A percentile compares a stretch with the other conserved stretches of the same genome.
Evolutionary conservation across 1,140 invertebrate genomes (phyloP).

Genomic region (Augochlora pura): DNA sequence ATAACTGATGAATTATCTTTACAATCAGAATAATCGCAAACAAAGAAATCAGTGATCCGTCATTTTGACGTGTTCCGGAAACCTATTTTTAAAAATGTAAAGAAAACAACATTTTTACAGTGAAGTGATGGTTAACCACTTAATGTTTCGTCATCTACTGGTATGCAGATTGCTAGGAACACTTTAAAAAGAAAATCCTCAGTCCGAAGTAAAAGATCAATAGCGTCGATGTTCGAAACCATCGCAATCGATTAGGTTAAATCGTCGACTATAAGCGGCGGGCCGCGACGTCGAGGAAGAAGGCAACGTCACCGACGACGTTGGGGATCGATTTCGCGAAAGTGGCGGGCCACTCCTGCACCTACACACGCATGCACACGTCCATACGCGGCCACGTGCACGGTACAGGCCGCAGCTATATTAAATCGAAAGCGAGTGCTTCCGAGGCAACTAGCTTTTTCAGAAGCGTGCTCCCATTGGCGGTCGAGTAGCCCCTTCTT

Average conservation of each 20-base stretch:
- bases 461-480: slow-evolving; percentile 64
- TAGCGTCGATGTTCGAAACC: too few relatives aligned
- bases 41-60: too few relatives aligned
- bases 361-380: neutral
- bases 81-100: too few relatives aligned
- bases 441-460: slow-evolving; percentile 58
- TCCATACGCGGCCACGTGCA: neutral
- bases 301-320: slow-evolving; percentile 26
- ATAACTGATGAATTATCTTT: too few relatives aligned
- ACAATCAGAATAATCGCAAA: too few relatives aligned
- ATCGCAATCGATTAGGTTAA: neutral
- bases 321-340: slow-evolving; percentile 41
- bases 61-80: too few relatives aligned
- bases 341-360: slow-evolving; percentile 7
- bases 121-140: too few relatives aligned
- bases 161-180: too few relatives aligned
- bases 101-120: too few relatives aligned
- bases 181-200: too few relatives aligned
- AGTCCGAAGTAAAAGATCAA: too few relatives aligned
- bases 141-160: too few relatives aligned
- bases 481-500: slow-evolving; percentile 66
- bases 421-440: slow-evolving; percentile 58
- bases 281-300: slow-evolving; percentile 3
- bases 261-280: slow-evolving; percentile 17
- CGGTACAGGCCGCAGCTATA: slow-evolving; percentile 3